Evolutionary conservation across 2,888 invertebrate genomes (phyloP).

Genomic region (Bellardia pandia): DNA sequence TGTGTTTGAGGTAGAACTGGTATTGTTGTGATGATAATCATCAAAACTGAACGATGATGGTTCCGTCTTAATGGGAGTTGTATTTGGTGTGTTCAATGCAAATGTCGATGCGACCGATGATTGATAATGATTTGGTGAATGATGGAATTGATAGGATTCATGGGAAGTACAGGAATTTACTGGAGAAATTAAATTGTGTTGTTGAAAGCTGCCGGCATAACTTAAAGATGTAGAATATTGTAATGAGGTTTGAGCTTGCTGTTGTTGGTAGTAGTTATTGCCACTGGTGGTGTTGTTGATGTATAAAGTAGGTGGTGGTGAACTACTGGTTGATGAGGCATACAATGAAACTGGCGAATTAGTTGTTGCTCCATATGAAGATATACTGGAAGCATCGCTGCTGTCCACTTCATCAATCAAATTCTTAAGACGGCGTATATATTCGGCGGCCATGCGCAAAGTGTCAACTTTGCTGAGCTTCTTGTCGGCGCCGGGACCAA

Average conservation of each 20-base stretch:
- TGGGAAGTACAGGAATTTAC: constrained; percentile 76
- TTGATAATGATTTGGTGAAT: constrained; percentile 70
- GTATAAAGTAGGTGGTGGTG: constrained; percentile 57
- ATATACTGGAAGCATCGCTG: constrained; percentile 82
- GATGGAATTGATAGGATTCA: constrained; percentile 72
- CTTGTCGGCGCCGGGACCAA: constrained; percentile 88
- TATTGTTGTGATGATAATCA: constrained; percentile 62
- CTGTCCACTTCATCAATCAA: constrained; percentile 84
- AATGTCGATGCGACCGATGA: constrained; percentile 74
- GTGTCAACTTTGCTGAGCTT: constrained; percentile 96
- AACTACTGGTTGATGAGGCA: constrained; percentile 51
- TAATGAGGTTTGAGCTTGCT: constrained; percentile 26
- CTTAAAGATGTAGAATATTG: constrained; percentile 63
- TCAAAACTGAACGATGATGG: constrained; percentile 55
- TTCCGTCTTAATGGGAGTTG: constrained; percentile 73
- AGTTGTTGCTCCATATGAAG: constrained; percentile 76
- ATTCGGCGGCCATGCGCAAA: constrained; percentile 93
- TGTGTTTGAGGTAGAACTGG: constrained; percentile 85
- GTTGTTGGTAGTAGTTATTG: constrained; percentile 47
- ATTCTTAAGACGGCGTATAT: constrained; percentile 92
- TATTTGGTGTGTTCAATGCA: constrained; percentile 72
- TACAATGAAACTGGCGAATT: constrained; percentile 73
- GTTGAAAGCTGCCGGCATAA: constrained; percentile 74
- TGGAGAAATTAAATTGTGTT: constrained; percentile 77
- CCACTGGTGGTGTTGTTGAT: neutral